Conservation (phyloP, 2,113 vertebrate genomes). For the Saccopteryx bilineata region DNA sequence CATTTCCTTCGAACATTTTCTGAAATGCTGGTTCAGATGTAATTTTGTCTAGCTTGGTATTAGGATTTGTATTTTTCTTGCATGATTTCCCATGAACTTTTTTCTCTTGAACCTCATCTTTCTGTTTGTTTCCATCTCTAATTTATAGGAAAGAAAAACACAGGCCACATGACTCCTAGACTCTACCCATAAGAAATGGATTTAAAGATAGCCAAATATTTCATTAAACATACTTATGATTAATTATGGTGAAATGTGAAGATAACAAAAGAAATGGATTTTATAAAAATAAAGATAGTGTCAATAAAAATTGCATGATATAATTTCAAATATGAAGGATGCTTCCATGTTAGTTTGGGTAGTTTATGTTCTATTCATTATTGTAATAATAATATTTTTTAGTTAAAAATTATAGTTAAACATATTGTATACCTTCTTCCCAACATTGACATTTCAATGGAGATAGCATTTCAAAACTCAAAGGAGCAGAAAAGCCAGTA, state of each 20-base stretch:
- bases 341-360: background rate
- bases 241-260: slow-evolving; percentile 13
- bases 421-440: background rate
- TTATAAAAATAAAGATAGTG: background rate
- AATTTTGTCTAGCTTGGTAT: background rate
- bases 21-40: background rate
- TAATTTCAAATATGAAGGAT: background rate
- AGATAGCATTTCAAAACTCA: background rate
- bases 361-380: background rate
- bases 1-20: slow-evolving; percentile 41
- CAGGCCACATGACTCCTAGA: background rate
- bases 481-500: background rate
- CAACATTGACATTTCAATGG: background rate
- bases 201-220: background rate
- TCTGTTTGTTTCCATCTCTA: background rate
- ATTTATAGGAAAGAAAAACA: background rate
- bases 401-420: background rate
- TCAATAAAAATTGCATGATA: background rate
- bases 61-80: slow-evolving; percentile 48
- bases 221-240: background rate
- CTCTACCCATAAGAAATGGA: background rate
- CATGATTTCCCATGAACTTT: slow-evolving; percentile 34
- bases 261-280: background rate
- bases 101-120: background rate
- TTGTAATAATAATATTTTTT: background rate